These are phyloP conservation scores for Glossosoma conforme DNA, from an alignment of 1,140 invertebrate genomes.

Conservation along the genomic window DNA sequence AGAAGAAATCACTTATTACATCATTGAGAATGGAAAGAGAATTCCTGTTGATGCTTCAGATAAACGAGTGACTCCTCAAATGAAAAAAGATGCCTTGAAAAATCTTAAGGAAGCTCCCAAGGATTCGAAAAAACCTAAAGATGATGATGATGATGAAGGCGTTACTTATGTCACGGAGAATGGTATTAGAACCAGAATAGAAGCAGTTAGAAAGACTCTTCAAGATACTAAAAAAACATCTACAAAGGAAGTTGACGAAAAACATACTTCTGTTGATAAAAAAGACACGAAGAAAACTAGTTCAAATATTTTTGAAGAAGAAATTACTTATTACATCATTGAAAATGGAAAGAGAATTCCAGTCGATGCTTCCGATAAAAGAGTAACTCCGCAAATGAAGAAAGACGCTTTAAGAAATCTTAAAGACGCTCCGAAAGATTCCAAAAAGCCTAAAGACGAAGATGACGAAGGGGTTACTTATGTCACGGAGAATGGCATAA, in stretches of 20 bases:
- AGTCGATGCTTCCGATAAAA: background rate
- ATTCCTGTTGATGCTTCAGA: too few species aligned
- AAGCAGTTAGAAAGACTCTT: background rate
- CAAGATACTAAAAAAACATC: background rate
- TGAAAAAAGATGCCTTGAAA: too few species aligned
- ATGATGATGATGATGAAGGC: background rate
- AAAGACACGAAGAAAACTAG: too few species aligned
- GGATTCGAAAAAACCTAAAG: constrained; percentile 1
- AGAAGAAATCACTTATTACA: too few species aligned
- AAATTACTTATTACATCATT: constrained; percentile 21
- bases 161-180: constrained; percentile 11
- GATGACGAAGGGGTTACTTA: background rate
- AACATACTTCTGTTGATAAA: too few species aligned
- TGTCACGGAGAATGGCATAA: constrained; percentile 18
- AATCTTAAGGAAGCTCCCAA: too few species aligned
- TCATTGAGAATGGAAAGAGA: too few species aligned
- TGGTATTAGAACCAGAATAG: constrained; percentile 15
- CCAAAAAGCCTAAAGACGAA: background rate
- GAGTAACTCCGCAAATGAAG: background rate
- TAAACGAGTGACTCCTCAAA: too few species aligned
- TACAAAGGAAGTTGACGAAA: background rate
- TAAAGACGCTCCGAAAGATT: background rate
- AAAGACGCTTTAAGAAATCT: background rate
- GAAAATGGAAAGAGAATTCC: constrained; percentile 17
- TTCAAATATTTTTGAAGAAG: too few species aligned